Evolutionary conservation across 2,797 vertebrate genomes (phyloP).

Genomic region (Pangasius djambal): DNA sequence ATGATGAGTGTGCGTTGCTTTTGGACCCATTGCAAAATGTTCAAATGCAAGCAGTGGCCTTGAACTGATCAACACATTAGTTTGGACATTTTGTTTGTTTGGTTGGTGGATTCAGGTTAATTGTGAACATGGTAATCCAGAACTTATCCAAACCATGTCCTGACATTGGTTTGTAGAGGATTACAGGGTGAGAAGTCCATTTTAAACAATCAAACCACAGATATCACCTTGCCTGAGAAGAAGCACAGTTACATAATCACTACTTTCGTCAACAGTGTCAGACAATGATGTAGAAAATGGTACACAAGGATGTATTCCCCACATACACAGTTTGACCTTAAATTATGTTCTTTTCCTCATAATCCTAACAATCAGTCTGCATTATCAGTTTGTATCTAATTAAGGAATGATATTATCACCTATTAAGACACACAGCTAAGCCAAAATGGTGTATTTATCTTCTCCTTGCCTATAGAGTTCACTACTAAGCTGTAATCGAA

Average conservation of each 20-base stretch:
- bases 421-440: neutral
- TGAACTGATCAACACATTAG: conserved; percentile 60
- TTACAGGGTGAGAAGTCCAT: conserved; percentile 54
- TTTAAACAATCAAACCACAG: conserved; percentile 44
- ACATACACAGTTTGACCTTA: neutral
- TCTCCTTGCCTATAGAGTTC: neutral
- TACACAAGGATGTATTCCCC: neutral
- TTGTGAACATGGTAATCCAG: conserved; percentile 56
- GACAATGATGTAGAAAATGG: neutral
- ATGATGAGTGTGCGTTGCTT: conserved; percentile 83
- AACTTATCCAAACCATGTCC: conserved; percentile 65
- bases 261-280: neutral
- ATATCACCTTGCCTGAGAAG: conserved; percentile 13
- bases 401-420: too few species aligned
- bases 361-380: neutral
- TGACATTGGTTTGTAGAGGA: conserved; percentile 60
- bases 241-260: neutral
- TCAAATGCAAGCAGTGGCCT: conserved; percentile 71
- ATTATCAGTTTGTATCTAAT: neutral
- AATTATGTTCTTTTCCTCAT: neutral
- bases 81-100: conserved; percentile 31
- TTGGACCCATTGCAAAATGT: conserved; percentile 73
- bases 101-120: conserved; percentile 63
- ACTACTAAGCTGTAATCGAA: neutral
- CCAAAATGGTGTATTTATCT: neutral